These are phyloP conservation scores for Catalaphyllia jardinei DNA, from an alignment of 64 coral and sea anemone species.

Conservation along the genomic window DNA sequence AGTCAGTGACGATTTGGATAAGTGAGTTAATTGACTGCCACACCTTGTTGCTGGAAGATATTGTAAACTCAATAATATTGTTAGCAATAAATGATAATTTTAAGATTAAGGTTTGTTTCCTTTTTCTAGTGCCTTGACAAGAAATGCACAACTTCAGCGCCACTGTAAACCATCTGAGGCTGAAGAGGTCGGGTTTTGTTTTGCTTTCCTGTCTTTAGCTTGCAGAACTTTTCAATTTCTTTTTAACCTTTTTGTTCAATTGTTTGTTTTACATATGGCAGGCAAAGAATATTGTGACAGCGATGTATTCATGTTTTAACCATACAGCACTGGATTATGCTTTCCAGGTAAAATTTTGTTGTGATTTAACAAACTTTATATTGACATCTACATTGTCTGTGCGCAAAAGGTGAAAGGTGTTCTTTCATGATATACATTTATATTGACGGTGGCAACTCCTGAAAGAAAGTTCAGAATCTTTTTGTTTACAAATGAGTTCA, in stretches of 20 bases:
- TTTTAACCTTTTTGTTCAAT: no score
- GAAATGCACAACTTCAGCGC: slow-evolving; percentile 88
- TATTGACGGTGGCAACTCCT: no score
- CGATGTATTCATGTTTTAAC: slow-evolving; percentile 91
- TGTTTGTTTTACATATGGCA: neutral
- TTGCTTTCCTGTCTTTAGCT: neutral
- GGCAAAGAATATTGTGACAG: slow-evolving; percentile 95
- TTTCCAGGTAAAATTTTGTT: slow-evolving; percentile 67
- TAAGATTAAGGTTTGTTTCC: neutral
- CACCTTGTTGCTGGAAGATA: no score
- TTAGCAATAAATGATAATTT: neutral
- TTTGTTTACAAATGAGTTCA: no score
- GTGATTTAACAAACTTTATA: no score
- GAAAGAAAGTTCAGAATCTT: no score
- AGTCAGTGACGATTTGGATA: slow-evolving; percentile 92
- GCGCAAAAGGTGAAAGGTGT: no score
- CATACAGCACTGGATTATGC: slow-evolving; percentile 96
- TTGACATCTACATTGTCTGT: no score
- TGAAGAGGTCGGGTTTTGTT: slow-evolving; percentile 70
- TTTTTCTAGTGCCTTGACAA: slow-evolving; percentile 59
- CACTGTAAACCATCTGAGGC: slow-evolving; percentile 76
- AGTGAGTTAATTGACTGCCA: slow-evolving; percentile 50
- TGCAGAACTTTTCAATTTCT: no score
- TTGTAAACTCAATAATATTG: neutral
- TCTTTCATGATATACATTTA: no score